phyloP scores from a whole-genome alignment of 2,888 invertebrate genomes.

The Cistogaster globosa region DNA sequence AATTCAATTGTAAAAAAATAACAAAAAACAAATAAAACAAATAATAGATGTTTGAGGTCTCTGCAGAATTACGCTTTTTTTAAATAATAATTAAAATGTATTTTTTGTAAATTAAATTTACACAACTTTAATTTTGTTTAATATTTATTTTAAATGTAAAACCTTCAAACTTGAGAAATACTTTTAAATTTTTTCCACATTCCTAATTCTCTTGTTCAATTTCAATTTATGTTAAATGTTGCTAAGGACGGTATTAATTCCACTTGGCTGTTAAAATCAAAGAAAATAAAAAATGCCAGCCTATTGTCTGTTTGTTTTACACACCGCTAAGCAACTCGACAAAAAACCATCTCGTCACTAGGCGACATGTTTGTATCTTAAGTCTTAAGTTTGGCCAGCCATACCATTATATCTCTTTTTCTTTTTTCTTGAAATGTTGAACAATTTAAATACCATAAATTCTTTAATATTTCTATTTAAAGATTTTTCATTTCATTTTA shows the following conservation, averaged over 20 bases:
- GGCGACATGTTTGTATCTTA: constrained; percentile 56
- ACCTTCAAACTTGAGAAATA: constrained; percentile 2
- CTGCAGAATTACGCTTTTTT: no score
- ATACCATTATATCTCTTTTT: constrained; percentile 5
- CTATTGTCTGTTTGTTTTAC: constrained; percentile 13
- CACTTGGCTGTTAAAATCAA: neutral
- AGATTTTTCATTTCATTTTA: constrained; percentile 58
- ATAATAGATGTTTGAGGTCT: constrained; percentile 11
- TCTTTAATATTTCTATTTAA: constrained; percentile 66
- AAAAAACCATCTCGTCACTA: constrained; percentile 6
- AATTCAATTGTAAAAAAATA: neutral
- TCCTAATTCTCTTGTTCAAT: neutral
- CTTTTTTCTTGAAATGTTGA: constrained; percentile 53
- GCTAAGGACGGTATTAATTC: neutral
- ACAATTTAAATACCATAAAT: constrained; percentile 70
- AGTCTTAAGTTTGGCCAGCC: constrained; percentile 59
- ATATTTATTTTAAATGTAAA: constrained; percentile 8
- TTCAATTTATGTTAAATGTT: neutral
- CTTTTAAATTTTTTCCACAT: neutral
- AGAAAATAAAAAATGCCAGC: neutral
- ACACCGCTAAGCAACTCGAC: constrained; percentile 13
- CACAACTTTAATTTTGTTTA: neutral
- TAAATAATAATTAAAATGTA: no score
- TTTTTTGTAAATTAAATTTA: no score
- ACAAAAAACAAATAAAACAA: constrained; percentile 3